Evolutionary conservation across 2,113 vertebrate species (phyloP).

Genomic region (Amphiprion percula): DNA sequence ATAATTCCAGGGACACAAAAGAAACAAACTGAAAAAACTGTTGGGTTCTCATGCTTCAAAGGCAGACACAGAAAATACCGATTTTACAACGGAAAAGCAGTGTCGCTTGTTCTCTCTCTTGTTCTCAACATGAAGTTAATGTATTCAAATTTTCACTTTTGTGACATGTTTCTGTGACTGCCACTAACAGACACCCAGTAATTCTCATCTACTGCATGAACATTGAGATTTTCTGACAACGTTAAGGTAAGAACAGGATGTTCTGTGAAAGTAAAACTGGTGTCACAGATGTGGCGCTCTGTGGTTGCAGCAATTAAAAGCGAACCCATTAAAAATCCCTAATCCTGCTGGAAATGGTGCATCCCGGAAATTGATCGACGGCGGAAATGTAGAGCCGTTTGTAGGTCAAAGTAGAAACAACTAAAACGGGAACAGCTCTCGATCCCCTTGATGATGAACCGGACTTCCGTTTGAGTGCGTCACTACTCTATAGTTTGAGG

Average conservation of each 20-base stretch:
- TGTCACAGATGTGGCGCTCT: not conserved
- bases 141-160: no score
- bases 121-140: no score
- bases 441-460: not conserved
- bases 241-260: not conserved
- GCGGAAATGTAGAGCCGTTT: constrained; percentile 34
- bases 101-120: no score
- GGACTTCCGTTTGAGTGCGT: not conserved
- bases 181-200: no score
- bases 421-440: constrained; percentile 14
- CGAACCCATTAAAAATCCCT: constrained; percentile 24
- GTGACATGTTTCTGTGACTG: no score
- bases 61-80: not conserved
- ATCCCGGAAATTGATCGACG: constrained; percentile 9
- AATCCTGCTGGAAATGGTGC: constrained; percentile 16
- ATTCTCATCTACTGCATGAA: not conserved
- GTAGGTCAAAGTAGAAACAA: constrained; percentile 44
- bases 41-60: constrained; percentile 6
- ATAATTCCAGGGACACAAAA: no score
- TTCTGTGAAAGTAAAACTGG: not conserved
- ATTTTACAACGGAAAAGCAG: no score
- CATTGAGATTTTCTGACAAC: not conserved
- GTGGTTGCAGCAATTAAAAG: not conserved
- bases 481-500: not conserved
- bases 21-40: not conserved